Conservation (phyloP, 2,113 vertebrate species). For the Psittacula cyanocephala region DNA sequence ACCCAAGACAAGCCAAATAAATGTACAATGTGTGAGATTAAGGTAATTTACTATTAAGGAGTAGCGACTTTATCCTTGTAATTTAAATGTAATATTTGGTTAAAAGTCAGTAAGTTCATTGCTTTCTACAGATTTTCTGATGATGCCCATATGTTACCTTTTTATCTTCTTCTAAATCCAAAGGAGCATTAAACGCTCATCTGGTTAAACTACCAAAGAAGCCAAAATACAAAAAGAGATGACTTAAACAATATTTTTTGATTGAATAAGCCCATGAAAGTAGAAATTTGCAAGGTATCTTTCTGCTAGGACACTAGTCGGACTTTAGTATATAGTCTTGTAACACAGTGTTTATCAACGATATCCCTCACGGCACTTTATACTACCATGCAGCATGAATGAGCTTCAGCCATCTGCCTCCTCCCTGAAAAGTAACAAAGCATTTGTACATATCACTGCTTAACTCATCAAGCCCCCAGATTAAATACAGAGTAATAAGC, state of each 20-base stretch:
- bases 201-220: not conserved
- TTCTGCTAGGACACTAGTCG: not conserved
- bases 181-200: not conserved
- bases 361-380: not conserved
- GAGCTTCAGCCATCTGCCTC: not conserved
- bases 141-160: not conserved
- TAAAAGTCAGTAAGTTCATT: not conserved
- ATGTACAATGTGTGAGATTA: not conserved
- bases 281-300: not conserved
- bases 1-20: not conserved
- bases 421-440: not conserved
- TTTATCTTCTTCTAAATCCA: not conserved
- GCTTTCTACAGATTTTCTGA: not conserved
- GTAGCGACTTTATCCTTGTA: not conserved
- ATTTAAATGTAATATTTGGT: not conserved
- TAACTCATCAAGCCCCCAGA: not conserved
- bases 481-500: not conserved
- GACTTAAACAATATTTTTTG: not conserved
- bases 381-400: not conserved
- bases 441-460: not conserved
- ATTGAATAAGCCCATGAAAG: not conserved
- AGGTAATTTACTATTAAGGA: not conserved
- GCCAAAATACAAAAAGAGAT: not conserved
- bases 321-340: not conserved
- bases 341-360: not conserved